Evolutionary conservation across 2,888 invertebrate species (phyloP), one percentile per base, ranked within the genome.

Genomic region (Bellardia pandia): DNA sequence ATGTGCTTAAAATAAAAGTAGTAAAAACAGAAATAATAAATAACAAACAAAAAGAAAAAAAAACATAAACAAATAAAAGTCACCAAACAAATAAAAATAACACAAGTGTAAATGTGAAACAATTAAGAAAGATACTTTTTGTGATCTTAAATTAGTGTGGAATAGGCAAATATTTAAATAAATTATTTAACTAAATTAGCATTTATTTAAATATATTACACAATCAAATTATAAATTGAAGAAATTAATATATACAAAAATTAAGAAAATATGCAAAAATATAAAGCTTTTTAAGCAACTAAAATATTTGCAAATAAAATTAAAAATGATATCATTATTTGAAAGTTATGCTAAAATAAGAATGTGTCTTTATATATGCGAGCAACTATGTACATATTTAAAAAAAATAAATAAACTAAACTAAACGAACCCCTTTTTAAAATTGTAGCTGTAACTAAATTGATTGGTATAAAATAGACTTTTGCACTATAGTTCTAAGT

Each of bases 1-100:
- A 85, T 85, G 85, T 87, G 87, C 81, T 71, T 78, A 3, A 84
- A 45, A 30, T 30, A 37, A 62, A 62, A 62, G n/a, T 8, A 33
- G 23, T 23, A 23, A 23, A 23, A 23, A 23, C 23, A 23, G 23
- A 23, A 23, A 23, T 23, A 23, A 23, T 23, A 23, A 23, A 23
- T 23, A 23, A 23, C 23, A 37, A 60, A 37, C 11, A 33, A 60
- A 53, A 42, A 14, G 48, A 7, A 16, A 48, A 0, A 40, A n/a
- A 76, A 68, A 60, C 23, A 72, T 56, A 84, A 84, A 81, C 80
- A 87, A 87, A 80, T 60, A 80, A 72, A 60, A 82, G 48, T 60
- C 60, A 72, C 16, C 37, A 74, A 83, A 48, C 45, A 51, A 68
- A 51, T 68, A 23, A 7, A 16, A 68, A 51, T 37, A 37, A 37